Evolutionary conservation across 2,113 vertebrate genomes (phyloP), one percentile per base, ranked within the genome.

Genomic region (Castor canadensis): DNA sequence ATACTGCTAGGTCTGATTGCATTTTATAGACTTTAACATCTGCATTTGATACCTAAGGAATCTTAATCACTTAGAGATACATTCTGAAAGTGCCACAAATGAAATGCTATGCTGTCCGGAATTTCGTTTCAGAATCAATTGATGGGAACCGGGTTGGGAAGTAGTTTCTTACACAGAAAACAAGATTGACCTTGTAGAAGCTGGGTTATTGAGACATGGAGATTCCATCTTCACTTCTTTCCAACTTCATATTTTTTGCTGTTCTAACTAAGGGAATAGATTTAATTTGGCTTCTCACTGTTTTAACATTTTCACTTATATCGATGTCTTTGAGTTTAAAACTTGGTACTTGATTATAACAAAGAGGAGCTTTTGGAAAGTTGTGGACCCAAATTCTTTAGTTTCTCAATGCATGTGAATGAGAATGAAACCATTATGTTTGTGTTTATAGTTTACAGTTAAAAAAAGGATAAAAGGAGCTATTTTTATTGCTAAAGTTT

Each of bases 401-500:
- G n/a, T 87, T 73, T 94, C 58, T 93, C 47, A 94, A 52, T n/a
- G 26, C 16, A 62, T 89, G 43, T 87, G 45, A 95, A 49, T 75
- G 62, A 96, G 43, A 96, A 84, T 87, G 56, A 84, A 91, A 71
- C 81, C 6, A 75, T 88, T 35, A 90, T 52, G 45, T 47, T 32
- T 5, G 24, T 72, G 54, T 92, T 72, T 89, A 26, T 40, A 83
- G 10, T 86, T 86, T 77, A 77, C 15, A 66, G 60, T 72, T 40
- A 17, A 89, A 80, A 64, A 56, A 56, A n/a, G n/a, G n/a, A n/a
- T n/a, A n/a, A n/a, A n/a, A n/a, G n/a, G 12, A 79, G 1, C 4
- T 40, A 67, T 56, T 91, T 89, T 72, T 26, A 87, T 81, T 83
- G 84, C 52, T 93, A 80, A 77, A 84, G n/a, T 71, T 93, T 96